Evolutionary conservation across 2,797 vertebrate genomes (phyloP).

Genomic region (Sciurus vulgaris): DNA sequence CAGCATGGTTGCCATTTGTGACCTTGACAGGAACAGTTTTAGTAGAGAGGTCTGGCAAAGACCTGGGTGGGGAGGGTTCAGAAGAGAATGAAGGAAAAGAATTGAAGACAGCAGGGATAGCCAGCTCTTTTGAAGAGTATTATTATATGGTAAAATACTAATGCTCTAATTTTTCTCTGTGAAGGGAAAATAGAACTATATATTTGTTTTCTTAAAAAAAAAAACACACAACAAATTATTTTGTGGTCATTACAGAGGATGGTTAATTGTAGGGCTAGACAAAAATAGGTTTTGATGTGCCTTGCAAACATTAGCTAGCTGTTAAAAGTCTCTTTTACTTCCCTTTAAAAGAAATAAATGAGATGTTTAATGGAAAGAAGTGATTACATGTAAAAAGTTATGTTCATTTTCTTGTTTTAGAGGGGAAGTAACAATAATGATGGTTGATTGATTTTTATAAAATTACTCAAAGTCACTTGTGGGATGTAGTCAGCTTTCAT

Average conservation of each 20-base stretch:
- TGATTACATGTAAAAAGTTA: constrained; percentile 87
- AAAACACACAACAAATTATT: constrained; percentile 78
- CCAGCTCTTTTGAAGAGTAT: neutral
- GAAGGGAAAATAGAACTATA: constrained; percentile 46
- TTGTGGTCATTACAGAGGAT: constrained; percentile 80
- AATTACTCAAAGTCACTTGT: constrained; percentile 88
- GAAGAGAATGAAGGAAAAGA: neutral
- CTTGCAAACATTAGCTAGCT: constrained; percentile 86
- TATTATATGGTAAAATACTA: constrained; percentile 24
- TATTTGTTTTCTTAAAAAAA: constrained; percentile 62
- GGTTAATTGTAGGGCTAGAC: constrained; percentile 87
- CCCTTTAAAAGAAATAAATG: constrained; percentile 81
- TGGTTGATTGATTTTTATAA: constrained; percentile 89
- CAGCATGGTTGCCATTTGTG: neutral
- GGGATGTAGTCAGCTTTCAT: constrained; percentile 86
- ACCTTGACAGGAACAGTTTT: neutral
- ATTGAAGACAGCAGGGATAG: neutral
- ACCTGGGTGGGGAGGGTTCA: neutral
- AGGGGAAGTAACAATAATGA: constrained; percentile 88
- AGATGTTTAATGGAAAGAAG: constrained; percentile 83
- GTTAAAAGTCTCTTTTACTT: constrained; percentile 84
- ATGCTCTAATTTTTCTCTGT: constrained; percentile 27
- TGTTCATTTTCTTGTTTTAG: constrained; percentile 88
- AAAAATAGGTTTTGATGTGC: constrained; percentile 87
- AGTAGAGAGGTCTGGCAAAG: neutral